phyloP scores from a whole-genome alignment of 1,140 invertebrate genomes.

The Venustaconcha ellipsiformis region DNA sequence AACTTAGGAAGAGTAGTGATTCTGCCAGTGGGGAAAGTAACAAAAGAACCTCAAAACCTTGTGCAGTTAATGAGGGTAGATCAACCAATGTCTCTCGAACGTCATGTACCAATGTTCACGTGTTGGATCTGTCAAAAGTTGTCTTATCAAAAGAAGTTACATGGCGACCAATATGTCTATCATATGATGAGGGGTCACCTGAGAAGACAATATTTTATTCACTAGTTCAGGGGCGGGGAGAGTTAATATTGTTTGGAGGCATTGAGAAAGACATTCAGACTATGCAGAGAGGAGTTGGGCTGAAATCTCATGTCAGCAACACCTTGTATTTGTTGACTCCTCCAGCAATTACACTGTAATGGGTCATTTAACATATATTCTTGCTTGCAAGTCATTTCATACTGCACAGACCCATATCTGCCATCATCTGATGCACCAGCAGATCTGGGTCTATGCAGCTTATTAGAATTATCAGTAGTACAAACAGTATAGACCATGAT shows the following conservation, averaged over 20 bases:
- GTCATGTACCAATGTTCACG: constrained; percentile 74
- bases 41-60: constrained; percentile 41
- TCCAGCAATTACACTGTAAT: constrained; percentile 17
- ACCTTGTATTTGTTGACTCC: constrained; percentile 42
- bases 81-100: too few species aligned
- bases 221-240: constrained; percentile 87
- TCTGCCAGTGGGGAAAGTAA: background rate
- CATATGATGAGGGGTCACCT: constrained; percentile 71
- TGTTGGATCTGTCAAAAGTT: constrained; percentile 85
- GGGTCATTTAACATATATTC: background rate
- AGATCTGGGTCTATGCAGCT: too few species aligned
- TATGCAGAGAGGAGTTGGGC: constrained; percentile 52
- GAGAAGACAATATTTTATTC: constrained; percentile 92
- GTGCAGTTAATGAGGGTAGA: background rate
- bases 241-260: constrained; percentile 95
- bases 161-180: constrained; percentile 79
- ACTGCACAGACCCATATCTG: too few species aligned
- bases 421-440: too few species aligned
- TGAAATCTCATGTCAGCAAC: constrained; percentile 52
- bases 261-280: constrained; percentile 71
- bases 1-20: constrained; percentile 53
- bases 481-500: too few species aligned
- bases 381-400: too few species aligned
- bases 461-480: too few species aligned
- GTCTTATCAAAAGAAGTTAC: constrained; percentile 73